Conservation (phyloP, 1,140 invertebrate genomes). For the Anadara kagoshimensis region DNA sequence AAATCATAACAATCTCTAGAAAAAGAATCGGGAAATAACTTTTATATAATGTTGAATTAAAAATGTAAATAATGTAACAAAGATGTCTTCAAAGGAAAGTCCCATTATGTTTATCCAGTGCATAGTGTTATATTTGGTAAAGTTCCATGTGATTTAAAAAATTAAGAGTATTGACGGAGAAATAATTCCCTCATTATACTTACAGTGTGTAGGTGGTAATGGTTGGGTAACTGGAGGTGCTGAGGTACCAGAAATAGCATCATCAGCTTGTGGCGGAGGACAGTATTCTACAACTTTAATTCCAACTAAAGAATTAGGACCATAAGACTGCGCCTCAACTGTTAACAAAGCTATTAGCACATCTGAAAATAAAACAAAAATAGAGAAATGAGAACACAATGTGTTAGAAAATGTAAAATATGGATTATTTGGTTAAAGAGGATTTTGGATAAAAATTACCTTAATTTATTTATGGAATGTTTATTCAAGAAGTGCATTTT, state of each 20-base stretch:
- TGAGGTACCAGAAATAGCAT: conserved; percentile 57
- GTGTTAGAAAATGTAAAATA: too few relatives aligned
- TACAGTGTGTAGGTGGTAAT: conserved; percentile 24
- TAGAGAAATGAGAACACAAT: neutral
- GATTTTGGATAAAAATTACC: too few relatives aligned
- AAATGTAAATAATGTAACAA: too few relatives aligned
- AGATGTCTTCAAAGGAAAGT: too few relatives aligned
- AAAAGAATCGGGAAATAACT: too few relatives aligned
- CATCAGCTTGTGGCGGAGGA: conserved; percentile 56
- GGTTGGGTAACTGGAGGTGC: conserved; percentile 48
- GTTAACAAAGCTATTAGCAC: conserved; percentile 75
- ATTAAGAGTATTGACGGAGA: neutral
- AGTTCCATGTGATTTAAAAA: neutral
- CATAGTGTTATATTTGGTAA: too few relatives aligned
- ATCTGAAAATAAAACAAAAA: conserved; percentile 64
- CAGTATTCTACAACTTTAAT: conserved; percentile 93
- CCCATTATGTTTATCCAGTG: too few relatives aligned
- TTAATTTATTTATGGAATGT: too few relatives aligned
- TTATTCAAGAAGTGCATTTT: too few relatives aligned
- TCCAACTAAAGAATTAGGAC: conserved; percentile 93
- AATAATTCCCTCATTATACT: neutral
- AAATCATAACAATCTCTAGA: too few relatives aligned
- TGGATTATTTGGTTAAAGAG: too few relatives aligned
- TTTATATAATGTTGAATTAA: too few relatives aligned
- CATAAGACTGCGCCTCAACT: conserved; percentile 92